Evolutionary conservation across 2,113 vertebrate genomes (phyloP), one percentile per base, ranked within the genome.

Genomic region (Tachuris rubrigastra): DNA sequence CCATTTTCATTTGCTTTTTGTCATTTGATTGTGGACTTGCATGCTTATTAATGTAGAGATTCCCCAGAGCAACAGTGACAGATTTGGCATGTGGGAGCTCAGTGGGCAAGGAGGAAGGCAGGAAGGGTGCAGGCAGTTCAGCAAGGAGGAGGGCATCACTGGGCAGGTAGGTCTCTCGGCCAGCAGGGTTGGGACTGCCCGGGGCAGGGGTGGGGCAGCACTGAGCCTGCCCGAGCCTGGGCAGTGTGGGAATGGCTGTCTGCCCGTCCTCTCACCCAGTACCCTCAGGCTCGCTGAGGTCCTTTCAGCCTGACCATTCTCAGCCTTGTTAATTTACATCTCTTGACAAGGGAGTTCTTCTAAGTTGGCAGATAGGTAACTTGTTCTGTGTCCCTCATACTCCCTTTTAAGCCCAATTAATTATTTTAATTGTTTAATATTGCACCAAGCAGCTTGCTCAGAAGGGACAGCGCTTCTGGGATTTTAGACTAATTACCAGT

Each of bases 401-500:
- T 84, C 94, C 80, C 80, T 89, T 91, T 53, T 83, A 74, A 90
- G 80, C 23, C 11, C 80, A 93, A 95, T 97, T 91, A 94, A 94
- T 97, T 95, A 94, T 87, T 85, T 87, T 90, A 86, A 77, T 97
- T 95, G 96, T 89, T 84, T 95, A 97, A 95, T 94, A 75, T 59
- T 81, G 85, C 18, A 15, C 39, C 6, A 50, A 74, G 62, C 65
- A 59, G 58, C 31, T 91, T 96, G 74, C 93, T 96, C 8, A n/a
- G 95, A 95, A 95, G 94, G 86, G 89, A 82, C 49, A 55, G 90
- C 76, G 95, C 90, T 97, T 96, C 74, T 89, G 87, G 6, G n/a
- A 88, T 94, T 90, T 93, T 87, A 55, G 63, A 88, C 91, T 98
- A 97, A 98, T 98, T 98, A 93, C 93, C 79, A 96, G 95, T 84